Percentiles rank a stretch among this genome's conserved stretches.
Conservation (phyloP, 2,888 invertebrate genomes). For the Falcaria lacertinaria region DNA sequence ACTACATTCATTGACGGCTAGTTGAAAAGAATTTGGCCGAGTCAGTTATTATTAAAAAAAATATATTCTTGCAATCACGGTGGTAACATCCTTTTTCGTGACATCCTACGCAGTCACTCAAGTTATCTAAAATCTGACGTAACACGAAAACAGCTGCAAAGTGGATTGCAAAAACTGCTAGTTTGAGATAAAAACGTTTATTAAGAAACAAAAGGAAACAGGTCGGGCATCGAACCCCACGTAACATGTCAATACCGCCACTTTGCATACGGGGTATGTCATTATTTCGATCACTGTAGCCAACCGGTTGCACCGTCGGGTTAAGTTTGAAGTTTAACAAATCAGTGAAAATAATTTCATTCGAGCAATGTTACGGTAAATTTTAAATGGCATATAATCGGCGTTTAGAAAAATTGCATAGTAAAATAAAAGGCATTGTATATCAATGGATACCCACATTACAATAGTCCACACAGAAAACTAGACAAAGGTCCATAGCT, state of each 20-base stretch:
- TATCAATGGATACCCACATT: no score
- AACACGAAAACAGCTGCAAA: constrained; percentile 26
- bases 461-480: no score
- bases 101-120: no score
- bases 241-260: constrained; percentile 68
- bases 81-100: no score
- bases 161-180: constrained; percentile 22
- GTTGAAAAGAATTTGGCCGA: no score
- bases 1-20: no score
- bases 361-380: background rate
- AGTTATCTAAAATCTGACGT: constrained; percentile 13
- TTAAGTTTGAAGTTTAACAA: constrained; percentile 11
- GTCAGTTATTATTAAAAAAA: no score
- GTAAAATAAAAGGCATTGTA: no score
- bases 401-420: no score
- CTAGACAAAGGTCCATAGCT: no score
- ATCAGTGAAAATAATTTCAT: background rate
- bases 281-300: constrained; percentile 49
- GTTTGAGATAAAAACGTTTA: constrained; percentile 36
- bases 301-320: constrained; percentile 6
- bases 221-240: constrained; percentile 59
- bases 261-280: constrained; percentile 70
- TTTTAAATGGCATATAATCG: no score
- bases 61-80: no score
- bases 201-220: constrained; percentile 53